phyloP scores from a whole-genome alignment of 2,797 vertebrate genomes.

The Aratinga solstitialis region DNA sequence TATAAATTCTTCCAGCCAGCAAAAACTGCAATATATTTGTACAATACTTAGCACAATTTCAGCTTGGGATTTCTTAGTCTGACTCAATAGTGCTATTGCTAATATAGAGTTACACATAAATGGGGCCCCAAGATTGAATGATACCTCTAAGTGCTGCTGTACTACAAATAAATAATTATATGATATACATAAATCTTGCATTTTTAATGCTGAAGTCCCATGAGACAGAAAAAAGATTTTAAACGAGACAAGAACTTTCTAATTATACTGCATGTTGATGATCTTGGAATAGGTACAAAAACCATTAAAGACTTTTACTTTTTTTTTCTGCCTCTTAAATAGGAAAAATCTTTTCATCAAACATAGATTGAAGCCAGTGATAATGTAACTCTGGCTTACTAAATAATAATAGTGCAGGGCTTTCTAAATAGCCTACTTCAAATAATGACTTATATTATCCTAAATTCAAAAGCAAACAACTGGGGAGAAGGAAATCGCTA shows the following conservation, averaged over 20 bases:
- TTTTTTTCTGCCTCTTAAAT: slow-evolving; percentile 63
- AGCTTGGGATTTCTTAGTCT: slow-evolving; percentile 31
- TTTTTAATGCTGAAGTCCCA: slow-evolving; percentile 58
- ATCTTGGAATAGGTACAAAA: slow-evolving; percentile 73
- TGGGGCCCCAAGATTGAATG: slow-evolving; percentile 32
- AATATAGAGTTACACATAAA: slow-evolving; percentile 29
- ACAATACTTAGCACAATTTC: background rate
- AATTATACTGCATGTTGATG: slow-evolving; percentile 70
- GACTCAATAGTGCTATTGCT: background rate
- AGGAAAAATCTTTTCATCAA: slow-evolving; percentile 73
- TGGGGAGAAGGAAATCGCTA: slow-evolving; percentile 62
- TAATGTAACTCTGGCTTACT: slow-evolving; percentile 69
- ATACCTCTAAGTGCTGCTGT: slow-evolving; percentile 55
- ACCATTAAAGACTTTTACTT: slow-evolving; percentile 65
- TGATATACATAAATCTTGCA: slow-evolving; percentile 64
- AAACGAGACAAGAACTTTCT: slow-evolving; percentile 70
- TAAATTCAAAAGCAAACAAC: slow-evolving; percentile 72
- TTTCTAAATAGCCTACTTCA: slow-evolving; percentile 72
- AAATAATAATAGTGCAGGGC: slow-evolving; percentile 66
- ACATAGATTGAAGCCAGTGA: slow-evolving; percentile 69
- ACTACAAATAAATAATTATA: slow-evolving; percentile 68
- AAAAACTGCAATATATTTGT: background rate
- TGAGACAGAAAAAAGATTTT: slow-evolving; percentile 67
- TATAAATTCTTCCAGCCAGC: background rate
- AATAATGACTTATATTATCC: slow-evolving; percentile 70